Evolutionary conservation across 2,888 invertebrate species (phyloP), one percentile per base, ranked within the genome.

Genomic region (Ceriagrion tenellum): DNA sequence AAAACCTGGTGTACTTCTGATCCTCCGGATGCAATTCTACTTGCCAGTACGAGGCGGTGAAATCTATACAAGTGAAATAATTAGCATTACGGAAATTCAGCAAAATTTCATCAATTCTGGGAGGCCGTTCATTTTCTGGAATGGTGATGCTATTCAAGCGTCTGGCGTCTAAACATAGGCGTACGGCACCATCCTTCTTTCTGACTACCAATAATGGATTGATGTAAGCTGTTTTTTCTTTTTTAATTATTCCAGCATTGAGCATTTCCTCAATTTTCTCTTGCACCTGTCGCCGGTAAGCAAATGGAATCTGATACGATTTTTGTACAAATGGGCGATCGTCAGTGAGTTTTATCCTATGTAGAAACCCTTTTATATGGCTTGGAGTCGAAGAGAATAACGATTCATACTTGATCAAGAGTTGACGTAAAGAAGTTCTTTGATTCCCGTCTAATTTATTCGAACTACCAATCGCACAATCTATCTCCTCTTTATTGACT

Each of bases 141-240:
- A 89, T 23, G 26, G 89, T 89, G 26, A 89, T 55, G 40, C 23
- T 35, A 47, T 89, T 89, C 55, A 89, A 89, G n/a, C n/a, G n/a
- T n/a, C n/a, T n/a, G n/a, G n/a, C n/a, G n/a, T n/a, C n/a, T n/a
- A n/a, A n/a, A n/a, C 55, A 40, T 20, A 47, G 16, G 12, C 89
- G 40, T 16, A 89, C 20, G 6, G 10, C 47, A 55, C 89, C 55
- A 35, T 35, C 40, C 89, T 89, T 89, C 26, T 89, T 47, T n/a
- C n/a, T 89, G 10, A 89, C 89, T 12, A 89, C 89, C 89, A 89
- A 35, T 10, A 89, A 55, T 18, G 89, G 89, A 23, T 89, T 89
- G 26, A 89, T 47, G 55, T 89, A 89, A 26, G 55, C 47, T 35
- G 47, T 89, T 12, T 30, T 30, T 89, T 12, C 40, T 26, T 89